Evolutionary conservation across 2,797 vertebrate species (phyloP), one percentile per base, ranked within the genome.

Genomic region (Phoeniculus purpureus): DNA sequence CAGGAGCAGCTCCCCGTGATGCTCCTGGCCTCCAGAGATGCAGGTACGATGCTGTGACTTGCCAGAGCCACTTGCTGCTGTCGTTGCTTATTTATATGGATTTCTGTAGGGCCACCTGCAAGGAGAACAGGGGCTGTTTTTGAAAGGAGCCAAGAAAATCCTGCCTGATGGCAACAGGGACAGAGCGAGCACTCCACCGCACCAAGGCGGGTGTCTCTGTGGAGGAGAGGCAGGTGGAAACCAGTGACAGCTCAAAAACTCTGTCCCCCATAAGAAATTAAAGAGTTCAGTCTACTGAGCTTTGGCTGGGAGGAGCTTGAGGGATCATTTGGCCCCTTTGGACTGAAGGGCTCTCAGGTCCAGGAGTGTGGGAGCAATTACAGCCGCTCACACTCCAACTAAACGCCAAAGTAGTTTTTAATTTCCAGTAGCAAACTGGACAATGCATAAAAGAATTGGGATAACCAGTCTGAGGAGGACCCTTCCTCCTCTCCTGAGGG

Each of bases 381-480:
- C 15, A 79, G 45, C 31, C 2, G 13, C 37, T 9, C 18, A 29
- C 3, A 1, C 7, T 9, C 20, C 32, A 15, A 0, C 21, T 77
- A n/a, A 56, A 55, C 50, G 7, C 1, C 3, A 61, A 67, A n/a
- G 10, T 17, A 27, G 10, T 20, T 18, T 60, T 75, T 58, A 48
- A 48, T 15, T 64, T 15, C 40, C 4, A 1, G 3, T 2, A 65
- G 14, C 66, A 45, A 31, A 6, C 1, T 1, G 9, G 51, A 11
- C 45, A 34, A 4, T 34, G 31, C 15, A 14, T 1, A n/a, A 10
- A 68, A 34, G n/a, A 60, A 80, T 7, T 9, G 27, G 52, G n/a
- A 31, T 21, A 6, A 12, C 59, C 71, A 51, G 32, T 14, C 61
- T 0, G 0, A 45, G 58, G 15, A 64, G 31, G 40, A 27, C 4